Base-by-base conservation (phyloP, 2,797 vertebrate genomes). In the Diplodus puntazzo region DNA sequence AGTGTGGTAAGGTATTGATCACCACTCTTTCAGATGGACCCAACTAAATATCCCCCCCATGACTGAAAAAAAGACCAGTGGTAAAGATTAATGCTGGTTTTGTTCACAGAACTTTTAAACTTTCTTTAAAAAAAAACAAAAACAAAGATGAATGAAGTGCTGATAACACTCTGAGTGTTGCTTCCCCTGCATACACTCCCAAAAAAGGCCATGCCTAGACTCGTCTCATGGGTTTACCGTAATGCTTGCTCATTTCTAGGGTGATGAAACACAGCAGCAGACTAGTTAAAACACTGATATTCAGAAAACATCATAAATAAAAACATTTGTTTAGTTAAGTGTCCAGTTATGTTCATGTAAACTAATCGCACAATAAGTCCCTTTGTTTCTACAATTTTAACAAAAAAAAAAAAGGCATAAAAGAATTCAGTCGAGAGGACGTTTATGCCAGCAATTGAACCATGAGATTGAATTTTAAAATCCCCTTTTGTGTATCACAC, bases 1-100 rank as follows among this genome's bases (percentile, higher is more conserved):
- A 17, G 34, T 59, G 63, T 34, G 8, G 21, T 25, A 59, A 72
- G 34, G 67, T 69, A 83, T 85, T 74, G 64, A 73, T 82, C 62
- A 65, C 63, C 21, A 45, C 30, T 48, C 16, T 27, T 49, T 73
- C 48, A 61, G 58, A 66, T 64, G 45, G 53, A 61, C 45, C 34
- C 12, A 74, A 65, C 58, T 50, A 65, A 48, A 77, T 7, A 62
- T 27, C 8, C 34, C 7, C 9, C 21, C 14, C 21, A 34, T 27
- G 49, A 55, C 2, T 30, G 23, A 5, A 0, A n/a, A 34, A 78
- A 80, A 34, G 11, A 60, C 20, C 63, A 55, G 18, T 1, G 11
- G 48, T 12, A 16, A 17, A 54, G 23, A 46, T 65, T 61, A 16
- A 53, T 48, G 11, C 5, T 65, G 49, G 69, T 49, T 72, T 70